Conservation (phyloP, 1,140 invertebrate species). For the Sitophilus oryzae region DNA sequence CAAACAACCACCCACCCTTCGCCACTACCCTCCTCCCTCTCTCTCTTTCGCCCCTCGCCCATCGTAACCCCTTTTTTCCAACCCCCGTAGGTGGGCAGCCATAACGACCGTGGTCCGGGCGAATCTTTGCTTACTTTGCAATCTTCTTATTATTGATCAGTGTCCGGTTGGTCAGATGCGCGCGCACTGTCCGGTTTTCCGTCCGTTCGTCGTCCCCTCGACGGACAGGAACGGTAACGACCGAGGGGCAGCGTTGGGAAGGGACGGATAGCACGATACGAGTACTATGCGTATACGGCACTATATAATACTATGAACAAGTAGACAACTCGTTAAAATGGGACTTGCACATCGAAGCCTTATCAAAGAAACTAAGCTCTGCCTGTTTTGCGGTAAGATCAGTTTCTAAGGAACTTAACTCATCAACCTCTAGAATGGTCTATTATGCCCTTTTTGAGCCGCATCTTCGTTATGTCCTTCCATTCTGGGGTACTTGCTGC, state of each 20-base stretch:
- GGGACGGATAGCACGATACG: slow-evolving; percentile 2
- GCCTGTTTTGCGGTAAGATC: too few relatives aligned
- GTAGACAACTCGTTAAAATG: too few relatives aligned
- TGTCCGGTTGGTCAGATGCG: slow-evolving; percentile 41
- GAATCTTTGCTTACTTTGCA: slow-evolving; percentile 45
- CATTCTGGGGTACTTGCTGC: too few relatives aligned
- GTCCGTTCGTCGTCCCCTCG: too few relatives aligned
- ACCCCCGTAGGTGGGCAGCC: slow-evolving; percentile 28
- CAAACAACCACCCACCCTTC: slow-evolving; percentile 2
- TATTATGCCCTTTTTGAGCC: too few relatives aligned
- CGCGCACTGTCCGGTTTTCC: slow-evolving; percentile 26
- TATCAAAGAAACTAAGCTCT: too few relatives aligned
- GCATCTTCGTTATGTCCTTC: too few relatives aligned
- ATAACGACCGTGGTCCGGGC: slow-evolving; percentile 33
- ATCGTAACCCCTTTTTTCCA: background rate
- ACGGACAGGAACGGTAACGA: too few relatives aligned
- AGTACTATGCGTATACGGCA: background rate
- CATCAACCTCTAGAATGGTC: too few relatives aligned
- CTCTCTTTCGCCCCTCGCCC: background rate
- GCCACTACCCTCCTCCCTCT: background rate
- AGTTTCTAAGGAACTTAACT: too few relatives aligned
- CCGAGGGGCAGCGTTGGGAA: slow-evolving; percentile 17
- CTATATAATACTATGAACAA: too few relatives aligned
- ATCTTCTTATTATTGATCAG: slow-evolving; percentile 46
- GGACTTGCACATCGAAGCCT: too few relatives aligned